Evolutionary conservation across 2,888 invertebrate genomes (phyloP), one percentile per base, ranked within the genome.

Genomic region (Sphaerophoria rueppellii): DNA sequence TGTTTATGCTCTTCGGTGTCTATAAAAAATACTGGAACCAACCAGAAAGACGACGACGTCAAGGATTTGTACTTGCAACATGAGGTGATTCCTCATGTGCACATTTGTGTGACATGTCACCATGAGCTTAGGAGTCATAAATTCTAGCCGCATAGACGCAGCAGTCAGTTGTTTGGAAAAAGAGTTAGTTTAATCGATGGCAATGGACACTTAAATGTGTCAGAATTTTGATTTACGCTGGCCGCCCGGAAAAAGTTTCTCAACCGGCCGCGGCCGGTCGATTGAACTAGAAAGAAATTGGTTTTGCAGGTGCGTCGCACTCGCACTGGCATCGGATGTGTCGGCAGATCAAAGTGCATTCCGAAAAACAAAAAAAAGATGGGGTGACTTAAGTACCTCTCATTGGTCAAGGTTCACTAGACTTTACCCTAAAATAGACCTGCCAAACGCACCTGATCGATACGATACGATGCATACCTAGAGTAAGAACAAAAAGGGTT

Each of bases 21-120:
- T 24, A 24, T 24, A 24, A 24, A 40, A 40, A 40, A 40, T 9
- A 7, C 40, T 40, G 9, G 6, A 40, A 32, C 43, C 43, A 14
- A 55, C 65, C 24, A 24, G 1, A 60, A 71, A 34, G 43, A 77
- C 52, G 71, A 75, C 74, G 80, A 76, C 85, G 73, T 85, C 85
- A 85, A 58, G 85, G 85, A 85, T 80, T 85, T 73, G 76, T 85
- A 81, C 63, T 69, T 70, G 73, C 81, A 76, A 65, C 81, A 77
- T 70, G 81, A 81, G 81, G 85, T 85, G 85, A 81, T 85, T 85
- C 81, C 76, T 85, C 81, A 85, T 76, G 81, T 76, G 81, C 72
- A 70, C 76, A 73, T 74, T 77, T 81, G 70, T 73, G 72, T 80
- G 85, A 85, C 81, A 85, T 85, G 85, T 85, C 85, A 85, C 81